phyloP scores from a whole-genome alignment of 2,888 invertebrate species.

The Ennomos erosarius region DNA sequence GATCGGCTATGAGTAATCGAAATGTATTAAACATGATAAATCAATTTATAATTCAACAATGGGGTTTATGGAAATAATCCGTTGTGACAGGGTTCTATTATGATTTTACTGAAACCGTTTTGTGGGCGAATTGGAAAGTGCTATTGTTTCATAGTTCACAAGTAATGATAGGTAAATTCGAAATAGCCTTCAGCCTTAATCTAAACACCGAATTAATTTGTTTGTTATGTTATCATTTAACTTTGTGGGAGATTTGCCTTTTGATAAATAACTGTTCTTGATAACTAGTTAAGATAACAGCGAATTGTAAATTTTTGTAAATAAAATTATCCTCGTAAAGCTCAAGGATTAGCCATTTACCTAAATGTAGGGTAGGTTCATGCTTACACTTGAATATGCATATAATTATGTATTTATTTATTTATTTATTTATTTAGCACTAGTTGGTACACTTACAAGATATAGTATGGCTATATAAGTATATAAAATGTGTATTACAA shows the following conservation, averaged over 20 bases:
- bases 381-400: conserved; percentile 9
- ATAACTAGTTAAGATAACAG: too few species aligned
- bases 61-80: conserved; percentile 18
- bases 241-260: too few species aligned
- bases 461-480: too few species aligned
- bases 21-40: conserved; percentile 19
- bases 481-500: too few species aligned
- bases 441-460: too few species aligned
- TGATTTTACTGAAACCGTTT: conserved; percentile 25
- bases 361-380: too few species aligned
- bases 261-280: too few species aligned
- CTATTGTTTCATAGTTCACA: conserved; percentile 11
- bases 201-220: neutral
- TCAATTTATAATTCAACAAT: conserved; percentile 25
- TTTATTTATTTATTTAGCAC: too few species aligned
- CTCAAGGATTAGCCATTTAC: conserved; percentile 10
- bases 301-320: too few species aligned
- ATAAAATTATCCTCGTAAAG: too few species aligned
- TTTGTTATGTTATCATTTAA: conserved; percentile 6
- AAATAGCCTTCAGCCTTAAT: conserved; percentile 3
- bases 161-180: neutral
- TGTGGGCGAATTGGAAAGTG: conserved; percentile 12
- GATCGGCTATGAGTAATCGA: conserved; percentile 13
- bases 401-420: too few species aligned
- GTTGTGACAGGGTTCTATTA: conserved; percentile 23